Base-by-base conservation (phyloP, 2,888 invertebrate species). In the Athetis lepigone region DNA sequence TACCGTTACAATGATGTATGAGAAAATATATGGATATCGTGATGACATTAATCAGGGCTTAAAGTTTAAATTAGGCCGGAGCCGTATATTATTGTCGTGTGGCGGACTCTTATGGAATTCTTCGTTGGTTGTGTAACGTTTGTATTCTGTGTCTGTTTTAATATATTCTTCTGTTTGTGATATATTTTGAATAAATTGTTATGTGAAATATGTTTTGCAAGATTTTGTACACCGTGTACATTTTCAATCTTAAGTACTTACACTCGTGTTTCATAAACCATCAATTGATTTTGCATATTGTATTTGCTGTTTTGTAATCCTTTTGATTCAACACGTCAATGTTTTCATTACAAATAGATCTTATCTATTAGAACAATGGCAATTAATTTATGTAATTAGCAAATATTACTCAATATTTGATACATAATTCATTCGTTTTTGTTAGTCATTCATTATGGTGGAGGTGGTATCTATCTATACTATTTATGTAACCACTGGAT, bases 1-100 rank as follows among this genome's bases (percentile, higher is more conserved):
- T 78, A 78, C 81, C 81, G 80, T 80, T 80, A 81, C 46, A 60
- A 61, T 75, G 68, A 75, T 75, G 50, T 76, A 76, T 67, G 55
- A 54, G 59, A 72, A 78, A 76, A 75, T 74, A 69, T 75, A 77
- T 77, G 64, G 67, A 70, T 39, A 51, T 79, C 80, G 80, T 77
- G 79, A 72, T 25, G 69, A 47, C 69, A 77, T 77, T 71, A 77
- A 77, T 80, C 80, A 75, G 71, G 50, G 79, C 49, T 70, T 80
- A 43, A 50, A 51, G 42, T 61, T 61, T 40, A 68, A 74, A 79
- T 80, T 77, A 62, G 70, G 77, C 45, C 62, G 52, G 33, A 50
- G 21, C 6, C 19, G n/a, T n/a, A 60, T 70, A 76, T 65, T 79
- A 50, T 65, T 69, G 49, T 64, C 65, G 68, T 66, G 67, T 51